Evolutionary conservation across 2,113 vertebrate species (phyloP).

Genomic region (Desmodus rotundus): DNA sequence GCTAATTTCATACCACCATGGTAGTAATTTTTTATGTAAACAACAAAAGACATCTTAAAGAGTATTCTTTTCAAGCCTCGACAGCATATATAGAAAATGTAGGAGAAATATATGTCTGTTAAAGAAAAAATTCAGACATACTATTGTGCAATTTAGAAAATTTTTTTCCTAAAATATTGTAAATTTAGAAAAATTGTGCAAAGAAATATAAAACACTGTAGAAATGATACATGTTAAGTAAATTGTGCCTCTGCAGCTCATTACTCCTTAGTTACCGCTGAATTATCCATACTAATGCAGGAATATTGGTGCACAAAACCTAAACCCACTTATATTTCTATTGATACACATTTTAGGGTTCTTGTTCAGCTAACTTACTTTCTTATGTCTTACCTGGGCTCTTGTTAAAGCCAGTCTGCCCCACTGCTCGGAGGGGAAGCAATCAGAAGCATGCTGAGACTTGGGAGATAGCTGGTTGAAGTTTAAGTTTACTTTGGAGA

Average conservation of each 20-base stretch:
- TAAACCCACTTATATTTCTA: neutral
- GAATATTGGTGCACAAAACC: neutral
- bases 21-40: constrained; percentile 3
- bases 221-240: neutral
- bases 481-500: neutral
- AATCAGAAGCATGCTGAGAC: neutral
- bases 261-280: neutral
- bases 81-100: neutral
- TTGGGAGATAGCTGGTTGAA: neutral
- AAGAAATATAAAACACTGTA: constrained; percentile 2
- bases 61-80: constrained; percentile 6
- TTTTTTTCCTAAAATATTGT: neutral
- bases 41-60: neutral
- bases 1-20: neutral
- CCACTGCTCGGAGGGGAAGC: neutral
- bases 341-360: neutral
- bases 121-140: neutral
- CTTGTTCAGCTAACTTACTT: neutral
- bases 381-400: neutral
- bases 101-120: neutral
- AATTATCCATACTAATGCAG: neutral
- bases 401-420: constrained; percentile 1
- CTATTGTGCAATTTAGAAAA: neutral
- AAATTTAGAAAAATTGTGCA: constrained; percentile 22
- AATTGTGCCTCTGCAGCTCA: neutral